phyloP scores from a whole-genome alignment of 2,888 invertebrate genomes.

The Euplagia quadripunctaria region DNA sequence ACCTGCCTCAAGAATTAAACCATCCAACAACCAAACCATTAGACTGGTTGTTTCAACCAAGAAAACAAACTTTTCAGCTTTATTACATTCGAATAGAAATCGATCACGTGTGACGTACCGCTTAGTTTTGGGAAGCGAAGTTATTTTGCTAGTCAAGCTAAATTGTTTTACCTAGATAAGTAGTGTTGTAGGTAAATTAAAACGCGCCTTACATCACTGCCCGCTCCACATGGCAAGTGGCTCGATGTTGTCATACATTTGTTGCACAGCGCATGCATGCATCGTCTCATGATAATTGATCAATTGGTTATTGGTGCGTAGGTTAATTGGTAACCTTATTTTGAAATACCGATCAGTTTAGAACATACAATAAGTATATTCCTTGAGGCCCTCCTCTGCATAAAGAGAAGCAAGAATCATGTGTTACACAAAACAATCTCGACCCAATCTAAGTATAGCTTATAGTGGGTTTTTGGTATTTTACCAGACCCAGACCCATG shows the following conservation, averaged over 20 bases:
- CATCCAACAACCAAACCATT: too few relatives aligned
- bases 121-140: too few relatives aligned
- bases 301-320: conserved; percentile 57
- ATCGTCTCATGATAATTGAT: conserved; percentile 60
- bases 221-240: conserved; percentile 68
- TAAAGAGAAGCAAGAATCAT: neutral
- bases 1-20: too few relatives aligned
- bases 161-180: conserved; percentile 1
- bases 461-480: too few relatives aligned
- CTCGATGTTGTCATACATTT: conserved; percentile 57
- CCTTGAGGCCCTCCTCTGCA: too few relatives aligned
- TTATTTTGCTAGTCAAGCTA: neutral
- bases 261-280: conserved; percentile 58
- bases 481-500: too few relatives aligned
- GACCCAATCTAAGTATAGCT: neutral
- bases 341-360: neutral
- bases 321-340: conserved; percentile 6
- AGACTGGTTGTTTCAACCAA: too few relatives aligned
- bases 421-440: neutral
- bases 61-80: too few relatives aligned
- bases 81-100: too few relatives aligned
- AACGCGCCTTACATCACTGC: conserved; percentile 57
- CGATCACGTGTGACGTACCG: too few relatives aligned
- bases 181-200: conserved; percentile 15
- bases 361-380: too few relatives aligned